Conservation (phyloP, 1,140 invertebrate species). For the Macrosteles quadrilineatus region DNA sequence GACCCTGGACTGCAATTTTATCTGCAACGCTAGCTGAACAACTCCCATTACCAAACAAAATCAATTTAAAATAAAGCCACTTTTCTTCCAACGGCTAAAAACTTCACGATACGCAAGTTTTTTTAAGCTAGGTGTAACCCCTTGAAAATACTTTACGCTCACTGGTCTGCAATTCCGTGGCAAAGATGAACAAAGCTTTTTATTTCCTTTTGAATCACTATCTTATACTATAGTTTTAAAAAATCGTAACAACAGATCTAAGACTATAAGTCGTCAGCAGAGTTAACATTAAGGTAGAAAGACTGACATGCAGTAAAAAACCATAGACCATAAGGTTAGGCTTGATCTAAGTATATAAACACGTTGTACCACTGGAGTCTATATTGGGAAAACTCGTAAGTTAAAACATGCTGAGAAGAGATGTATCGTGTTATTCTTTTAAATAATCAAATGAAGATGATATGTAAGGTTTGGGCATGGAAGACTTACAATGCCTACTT, state of each 20-base stretch:
- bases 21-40: too few species aligned
- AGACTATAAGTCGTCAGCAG: background rate
- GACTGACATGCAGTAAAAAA: slow-evolving; percentile 16
- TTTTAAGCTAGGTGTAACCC: too few species aligned
- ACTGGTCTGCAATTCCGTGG: background rate
- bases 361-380: background rate
- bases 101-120: too few species aligned
- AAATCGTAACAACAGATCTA: slow-evolving; percentile 6
- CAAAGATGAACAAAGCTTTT: slow-evolving; percentile 12
- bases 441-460: background rate
- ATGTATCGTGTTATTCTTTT: background rate
- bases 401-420: slow-evolving; percentile 1
- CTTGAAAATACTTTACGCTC: too few species aligned
- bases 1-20: too few species aligned
- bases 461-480: background rate
- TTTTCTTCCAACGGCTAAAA: too few species aligned
- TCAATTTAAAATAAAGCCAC: too few species aligned
- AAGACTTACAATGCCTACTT: slow-evolving; percentile 8
- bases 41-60: too few species aligned
- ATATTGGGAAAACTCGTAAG: background rate
- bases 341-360: background rate
- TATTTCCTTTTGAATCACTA: background rate
- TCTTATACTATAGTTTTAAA: background rate
- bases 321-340: background rate
- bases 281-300: background rate